Base-by-base conservation (phyloP, 2,888 invertebrate species). In the Acleris holmiana region DNA sequence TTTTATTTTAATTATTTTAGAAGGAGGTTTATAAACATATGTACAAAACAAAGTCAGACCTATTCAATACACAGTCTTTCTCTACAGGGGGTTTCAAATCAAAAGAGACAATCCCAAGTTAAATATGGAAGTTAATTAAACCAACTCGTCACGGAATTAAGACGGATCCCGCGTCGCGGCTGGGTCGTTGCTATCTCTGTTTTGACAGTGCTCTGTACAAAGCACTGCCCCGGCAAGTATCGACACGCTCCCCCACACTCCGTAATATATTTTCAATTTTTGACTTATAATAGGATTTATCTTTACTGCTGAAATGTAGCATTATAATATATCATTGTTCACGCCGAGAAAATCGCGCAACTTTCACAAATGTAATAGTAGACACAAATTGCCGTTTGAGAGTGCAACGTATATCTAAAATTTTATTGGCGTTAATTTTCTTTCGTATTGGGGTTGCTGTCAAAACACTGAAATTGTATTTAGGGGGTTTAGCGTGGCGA, bases 201-300 rank as follows among this genome's bases (percentile, higher is more conserved):
- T 88, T 82, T 88, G 80, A 78, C 87, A 89, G 87, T 67, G 74
- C 80, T 81, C 85, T 82, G 81, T 82, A 84, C 81, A 84, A 83
- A 80, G 79, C 78, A 73, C 76, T 71, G 70, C 71, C 76, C 58
- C 76, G 69, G 73, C 75, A 77, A 80, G 80, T 82, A 86, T 84
- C 82, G 82, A 75, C 77, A 75, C 77, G 76, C 79, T 80, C 80
- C 86, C 85, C 85, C 80, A 78, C 80, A 76, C 47, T 73, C 78
- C 79, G 86, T 88, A 86, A 91, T 91, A 89, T 88, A 89, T 90
- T 88, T 90, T 89, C 89, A 89, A 91, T 90, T 90, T 91, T 86
- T 87, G 82, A 81, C 83, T 83, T 80, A 83, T 80, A 81, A 77
- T 79, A 73, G 81, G 83, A 89, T 89, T 89, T 88, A 87, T 87